Conservation (phyloP, 2,888 invertebrate genomes). For the Erpobdella octoculata region DNA sequence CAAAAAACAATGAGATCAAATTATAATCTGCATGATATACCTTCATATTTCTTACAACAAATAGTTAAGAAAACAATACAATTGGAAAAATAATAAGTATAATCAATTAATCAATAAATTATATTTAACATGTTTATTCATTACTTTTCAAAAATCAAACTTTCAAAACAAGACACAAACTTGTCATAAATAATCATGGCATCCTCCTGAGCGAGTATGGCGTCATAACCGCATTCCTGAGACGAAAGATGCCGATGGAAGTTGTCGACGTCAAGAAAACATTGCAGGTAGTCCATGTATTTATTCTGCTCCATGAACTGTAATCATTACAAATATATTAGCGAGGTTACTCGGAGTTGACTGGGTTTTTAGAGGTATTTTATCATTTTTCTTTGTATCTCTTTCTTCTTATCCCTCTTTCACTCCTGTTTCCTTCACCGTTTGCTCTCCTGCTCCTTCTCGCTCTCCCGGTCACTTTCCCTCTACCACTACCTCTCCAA, state of each 20-base stretch:
- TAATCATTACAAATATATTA: too few relatives aligned
- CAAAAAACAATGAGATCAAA: too few relatives aligned
- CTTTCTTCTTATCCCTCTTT: too few relatives aligned
- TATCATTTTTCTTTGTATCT: too few relatives aligned
- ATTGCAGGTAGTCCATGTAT: constrained; percentile 69
- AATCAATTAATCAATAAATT: background rate
- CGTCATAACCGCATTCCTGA: constrained; percentile 53
- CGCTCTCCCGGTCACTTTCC: too few relatives aligned
- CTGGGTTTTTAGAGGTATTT: too few relatives aligned
- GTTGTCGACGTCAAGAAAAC: constrained; percentile 79
- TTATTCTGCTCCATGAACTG: constrained; percentile 82
- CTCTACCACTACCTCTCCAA: too few relatives aligned
- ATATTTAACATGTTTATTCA: background rate
- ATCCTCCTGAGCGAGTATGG: constrained; percentile 75
- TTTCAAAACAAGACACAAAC: constrained; percentile 51
- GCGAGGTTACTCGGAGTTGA: too few relatives aligned
- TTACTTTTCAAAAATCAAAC: background rate
- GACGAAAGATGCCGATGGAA: constrained; percentile 63
- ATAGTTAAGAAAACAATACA: background rate
- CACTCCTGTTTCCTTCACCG: too few relatives aligned
- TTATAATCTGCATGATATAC: too few relatives aligned
- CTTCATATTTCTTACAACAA: too few relatives aligned
- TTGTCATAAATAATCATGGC: constrained; percentile 92
- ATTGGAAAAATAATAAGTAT: background rate
- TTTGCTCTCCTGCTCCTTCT: too few relatives aligned